Evolutionary conservation across 2,888 invertebrate species (phyloP).

Genomic region (Pantelozetes paolii): DNA sequence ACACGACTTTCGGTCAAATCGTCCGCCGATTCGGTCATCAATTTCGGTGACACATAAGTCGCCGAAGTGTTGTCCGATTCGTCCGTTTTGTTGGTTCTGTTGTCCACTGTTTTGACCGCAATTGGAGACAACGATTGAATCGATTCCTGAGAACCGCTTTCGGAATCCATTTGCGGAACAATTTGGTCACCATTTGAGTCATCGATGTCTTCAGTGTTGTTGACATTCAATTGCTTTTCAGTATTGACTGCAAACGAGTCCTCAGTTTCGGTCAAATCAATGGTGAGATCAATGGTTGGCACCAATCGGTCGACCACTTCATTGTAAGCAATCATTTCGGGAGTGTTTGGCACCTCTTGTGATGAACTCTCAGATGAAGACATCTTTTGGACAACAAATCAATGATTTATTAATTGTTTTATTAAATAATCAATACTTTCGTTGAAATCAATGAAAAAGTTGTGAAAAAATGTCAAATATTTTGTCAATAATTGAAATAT

Average conservation of each 20-base stretch:
- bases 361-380: background rate
- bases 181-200: background rate
- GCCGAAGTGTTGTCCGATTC: background rate
- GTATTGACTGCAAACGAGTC: background rate
- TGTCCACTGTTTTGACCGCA: background rate
- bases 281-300: background rate
- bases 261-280: background rate
- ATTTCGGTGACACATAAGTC: background rate
- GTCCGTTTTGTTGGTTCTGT: background rate
- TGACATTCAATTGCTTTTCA: background rate
- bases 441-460: too few relatives aligned
- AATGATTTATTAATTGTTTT: too few relatives aligned
- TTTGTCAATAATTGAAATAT: too few relatives aligned
- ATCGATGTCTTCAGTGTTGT: background rate
- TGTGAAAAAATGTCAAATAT: too few relatives aligned
- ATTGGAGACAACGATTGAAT: background rate
- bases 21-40: background rate
- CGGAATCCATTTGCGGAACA: background rate
- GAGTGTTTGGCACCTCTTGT: slow-evolving; percentile 11
- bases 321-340: background rate
- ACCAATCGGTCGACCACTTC: background rate
- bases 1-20: background rate
- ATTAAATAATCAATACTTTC: too few relatives aligned
- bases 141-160: background rate
- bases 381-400: too few relatives aligned